Evolutionary conservation across 2,888 invertebrate species (phyloP).

Genomic region (Cerceris rybyensis): DNA sequence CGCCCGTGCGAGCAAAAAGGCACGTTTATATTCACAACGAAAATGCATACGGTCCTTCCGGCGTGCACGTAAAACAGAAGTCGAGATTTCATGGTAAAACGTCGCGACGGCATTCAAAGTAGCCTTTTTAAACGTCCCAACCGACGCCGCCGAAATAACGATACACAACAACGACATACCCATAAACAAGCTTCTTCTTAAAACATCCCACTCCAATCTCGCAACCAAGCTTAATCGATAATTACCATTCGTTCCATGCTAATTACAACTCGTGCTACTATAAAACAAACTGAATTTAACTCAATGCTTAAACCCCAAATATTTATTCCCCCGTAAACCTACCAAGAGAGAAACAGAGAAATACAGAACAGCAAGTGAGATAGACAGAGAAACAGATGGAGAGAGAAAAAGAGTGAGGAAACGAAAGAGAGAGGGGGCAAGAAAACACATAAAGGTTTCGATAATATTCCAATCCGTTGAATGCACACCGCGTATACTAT

Average conservation of each 20-base stretch:
- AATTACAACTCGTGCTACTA: slow-evolving; percentile 6
- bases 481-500: slow-evolving; percentile 27
- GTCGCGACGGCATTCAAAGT: slow-evolving; percentile 22
- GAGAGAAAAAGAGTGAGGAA: no score
- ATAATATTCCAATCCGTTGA: slow-evolving; percentile 57
- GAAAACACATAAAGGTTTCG: slow-evolving; percentile 49
- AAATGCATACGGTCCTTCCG: slow-evolving; percentile 30
- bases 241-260: slow-evolving; percentile 21
- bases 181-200: neutral
- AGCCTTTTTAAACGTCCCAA: neutral
- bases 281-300: slow-evolving; percentile 37
- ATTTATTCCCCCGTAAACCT: slow-evolving; percentile 26
- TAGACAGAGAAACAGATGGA: no score
- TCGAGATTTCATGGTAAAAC: slow-evolving; percentile 28
- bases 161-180: neutral
- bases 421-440: no score
- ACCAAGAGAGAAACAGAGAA: neutral
- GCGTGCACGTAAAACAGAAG: slow-evolving; percentile 27
- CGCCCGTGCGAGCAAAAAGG: neutral
- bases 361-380: no score
- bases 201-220: neutral
- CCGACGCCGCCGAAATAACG: neutral
- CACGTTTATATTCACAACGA: slow-evolving; percentile 48
- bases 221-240: neutral
- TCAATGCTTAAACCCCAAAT: slow-evolving; percentile 42